Evolutionary conservation across 2,797 vertebrate genomes (phyloP), one percentile per base, ranked within the genome.

Genomic region (Melanotaenia nigrans): DNA sequence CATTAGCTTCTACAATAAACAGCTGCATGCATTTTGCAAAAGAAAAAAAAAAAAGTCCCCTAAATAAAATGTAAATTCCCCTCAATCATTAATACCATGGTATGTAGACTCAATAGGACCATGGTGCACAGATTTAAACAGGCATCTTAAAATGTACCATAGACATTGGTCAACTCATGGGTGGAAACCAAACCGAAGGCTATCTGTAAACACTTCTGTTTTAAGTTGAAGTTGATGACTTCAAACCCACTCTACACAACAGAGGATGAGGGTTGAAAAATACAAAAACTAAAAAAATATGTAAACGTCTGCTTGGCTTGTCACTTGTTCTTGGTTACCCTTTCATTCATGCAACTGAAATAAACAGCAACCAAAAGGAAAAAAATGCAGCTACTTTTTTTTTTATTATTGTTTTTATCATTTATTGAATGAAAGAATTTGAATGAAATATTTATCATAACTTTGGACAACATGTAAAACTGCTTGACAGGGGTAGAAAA

Each of bases 391-490:
- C 80, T 56, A 71, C 22, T 33, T 61, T 0, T 13, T 7, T 70
- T 63, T 32, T 45, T 45, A 1, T 45, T 1, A 64, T 40, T 55
- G 0, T 14, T 42, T 45, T 45, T 4, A 40, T 40, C 14, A 3
- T 42, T 87, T 87, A 90, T 90, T 86, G 84, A 90, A 65, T 65
- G 70, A 53, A 73, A 73, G 25, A 24, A 61, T 40, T 51, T 84
- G 72, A 87, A 83, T 79, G 81, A 82, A 87, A 89, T 85, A 82
- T 78, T 81, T 85, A 47, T 84, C 66, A 57, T 61, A 79, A 85
- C 84, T 89, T 90, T 90, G 84, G 84, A 87, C 85, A 88, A 88
- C 82, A 84, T 86, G 84, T 78, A 85, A 86, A 89, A 88, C 77
- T 45, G 70, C 82, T 71, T 78, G 75, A 84, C 66, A 58, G 71